These are phyloP conservation scores for silkworm (Bombyx mori) DNA, from an alignment of 1,140 invertebrate genomes.

Conservation along the genomic window DNA sequence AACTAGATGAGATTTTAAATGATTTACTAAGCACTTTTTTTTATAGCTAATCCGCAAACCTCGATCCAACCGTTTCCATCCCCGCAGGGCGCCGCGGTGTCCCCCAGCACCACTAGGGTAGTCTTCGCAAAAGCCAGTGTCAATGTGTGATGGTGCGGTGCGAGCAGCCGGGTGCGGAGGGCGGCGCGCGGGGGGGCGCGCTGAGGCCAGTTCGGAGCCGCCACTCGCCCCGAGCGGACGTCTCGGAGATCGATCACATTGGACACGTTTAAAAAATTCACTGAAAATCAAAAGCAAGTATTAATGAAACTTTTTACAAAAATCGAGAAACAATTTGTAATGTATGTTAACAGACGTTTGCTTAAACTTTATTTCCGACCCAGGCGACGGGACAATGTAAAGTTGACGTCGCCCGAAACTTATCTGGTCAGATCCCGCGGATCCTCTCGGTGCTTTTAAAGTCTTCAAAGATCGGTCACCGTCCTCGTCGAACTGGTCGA, in stretches of 20 bases:
- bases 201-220: slow-evolving; percentile 44
- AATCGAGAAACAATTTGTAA: too few species aligned
- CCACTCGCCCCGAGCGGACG: slow-evolving; percentile 28
- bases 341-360: too few species aligned
- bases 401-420: too few species aligned
- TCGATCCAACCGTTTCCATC: slow-evolving; percentile 68
- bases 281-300: slow-evolving; percentile 16
- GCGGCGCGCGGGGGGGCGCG: slow-evolving; percentile 19
- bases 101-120: slow-evolving; percentile 15
- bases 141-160: slow-evolving; percentile 38
- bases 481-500: too few species aligned
- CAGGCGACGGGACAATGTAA: too few species aligned
- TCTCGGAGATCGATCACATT: slow-evolving; percentile 30
- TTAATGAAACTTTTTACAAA: too few species aligned
- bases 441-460: too few species aligned
- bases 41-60: slow-evolving; percentile 30
- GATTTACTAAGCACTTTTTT: too few species aligned
- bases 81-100: slow-evolving; percentile 34
- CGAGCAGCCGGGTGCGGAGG: slow-evolving; percentile 32
- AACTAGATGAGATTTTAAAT: too few species aligned
- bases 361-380: too few species aligned
- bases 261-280: slow-evolving; percentile 38
- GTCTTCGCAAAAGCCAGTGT: slow-evolving; percentile 29
- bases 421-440: too few species aligned
- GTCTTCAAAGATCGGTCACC: too few species aligned